Evolutionary conservation across 2,888 invertebrate genomes (phyloP).

Genomic region (Standfussiana lucernea): DNA sequence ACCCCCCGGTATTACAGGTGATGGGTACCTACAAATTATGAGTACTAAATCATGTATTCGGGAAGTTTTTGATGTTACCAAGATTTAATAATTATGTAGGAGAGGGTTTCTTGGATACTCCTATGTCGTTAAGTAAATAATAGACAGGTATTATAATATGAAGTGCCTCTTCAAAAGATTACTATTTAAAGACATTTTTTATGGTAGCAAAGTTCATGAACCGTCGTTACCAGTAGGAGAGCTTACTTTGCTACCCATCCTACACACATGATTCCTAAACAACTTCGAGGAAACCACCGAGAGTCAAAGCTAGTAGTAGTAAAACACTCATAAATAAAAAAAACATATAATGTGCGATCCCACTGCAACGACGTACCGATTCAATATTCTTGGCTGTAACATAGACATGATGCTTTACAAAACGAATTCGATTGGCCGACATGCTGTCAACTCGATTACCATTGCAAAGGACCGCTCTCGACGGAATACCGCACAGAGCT

Average conservation of each 20-base stretch:
- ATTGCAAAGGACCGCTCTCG: constrained; percentile 53
- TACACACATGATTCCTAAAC: neutral
- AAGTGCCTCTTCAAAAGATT: neutral
- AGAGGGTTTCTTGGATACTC: neutral
- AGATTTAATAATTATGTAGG: neutral
- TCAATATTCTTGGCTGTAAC: constrained; percentile 45
- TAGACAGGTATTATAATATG: neutral
- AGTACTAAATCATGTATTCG: no score
- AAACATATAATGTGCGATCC: neutral
- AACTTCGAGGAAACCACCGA: neutral
- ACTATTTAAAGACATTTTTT: no score
- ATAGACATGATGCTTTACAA: constrained; percentile 40
- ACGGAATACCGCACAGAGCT: constrained; percentile 10
- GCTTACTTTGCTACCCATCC: neutral
- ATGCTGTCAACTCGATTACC: constrained; percentile 52
- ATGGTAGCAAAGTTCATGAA: neutral
- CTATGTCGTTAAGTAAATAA: neutral
- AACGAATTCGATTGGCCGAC: constrained; percentile 57
- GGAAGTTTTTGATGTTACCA: constrained; percentile 8
- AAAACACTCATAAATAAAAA: constrained; percentile 24
- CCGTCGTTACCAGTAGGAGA: neutral
- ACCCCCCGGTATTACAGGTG: no score
- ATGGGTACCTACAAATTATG: no score
- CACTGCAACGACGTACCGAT: constrained; percentile 19
- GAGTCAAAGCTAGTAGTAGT: neutral